Evolutionary conservation across 2,888 invertebrate species (phyloP).

Genomic region (Ceratothoa steindachneri): DNA sequence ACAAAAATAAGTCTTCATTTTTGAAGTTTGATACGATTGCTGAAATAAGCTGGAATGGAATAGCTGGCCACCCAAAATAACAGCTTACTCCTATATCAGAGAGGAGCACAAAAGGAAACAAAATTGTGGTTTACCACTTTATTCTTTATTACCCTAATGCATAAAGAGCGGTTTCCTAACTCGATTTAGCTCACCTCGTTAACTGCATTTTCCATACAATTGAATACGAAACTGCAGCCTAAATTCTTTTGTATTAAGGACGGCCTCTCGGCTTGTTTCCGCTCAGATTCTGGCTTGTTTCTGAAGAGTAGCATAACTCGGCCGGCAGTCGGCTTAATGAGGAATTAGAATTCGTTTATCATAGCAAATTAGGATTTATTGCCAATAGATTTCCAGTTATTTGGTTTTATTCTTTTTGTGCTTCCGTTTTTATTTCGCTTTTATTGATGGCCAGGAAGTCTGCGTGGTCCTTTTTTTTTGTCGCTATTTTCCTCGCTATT

Average conservation of each 20-base stretch:
- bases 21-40: no score
- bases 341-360: slow-evolving; percentile 3
- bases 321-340: background rate
- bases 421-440: background rate
- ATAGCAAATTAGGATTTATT: slow-evolving; percentile 7
- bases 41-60: no score
- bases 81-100: no score
- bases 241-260: background rate
- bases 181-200: background rate
- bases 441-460: background rate
- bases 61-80: no score
- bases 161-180: slow-evolving; percentile 4
- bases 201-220: background rate
- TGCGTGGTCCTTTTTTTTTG: no score
- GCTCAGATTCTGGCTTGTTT: background rate
- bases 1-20: no score
- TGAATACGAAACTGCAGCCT: background rate
- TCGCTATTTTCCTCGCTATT: no score
- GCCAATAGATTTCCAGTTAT: background rate
- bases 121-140: background rate
- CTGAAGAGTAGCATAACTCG: background rate
- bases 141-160: background rate
- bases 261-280: background rate
- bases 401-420: background rate
- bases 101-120: no score